Base-by-base conservation (phyloP, 2,888 invertebrate genomes). In the Ennomos quercinarius region DNA sequence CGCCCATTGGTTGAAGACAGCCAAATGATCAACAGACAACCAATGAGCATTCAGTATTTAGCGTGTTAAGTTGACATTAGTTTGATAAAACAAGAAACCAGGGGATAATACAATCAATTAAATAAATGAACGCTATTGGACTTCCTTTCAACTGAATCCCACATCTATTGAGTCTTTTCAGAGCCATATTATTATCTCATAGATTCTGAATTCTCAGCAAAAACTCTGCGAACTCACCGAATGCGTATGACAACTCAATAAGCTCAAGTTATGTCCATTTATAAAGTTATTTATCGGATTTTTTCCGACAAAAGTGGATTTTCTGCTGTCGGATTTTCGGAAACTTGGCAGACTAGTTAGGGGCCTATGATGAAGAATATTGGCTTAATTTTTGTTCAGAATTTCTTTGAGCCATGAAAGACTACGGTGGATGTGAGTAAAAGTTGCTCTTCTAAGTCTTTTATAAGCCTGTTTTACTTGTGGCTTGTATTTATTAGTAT, bases 191-290 rank as follows among this genome's bases (percentile, higher is more conserved):
- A 10, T 37, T 17, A 13, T 55, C 12, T n/a, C 54, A n/a, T 44
- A 56, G 39, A 48, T 49, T 49, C 49, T 3, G 11, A 50, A 50
- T 13, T 50, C 10, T 2, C 10, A 27, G 17, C n/a, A 37, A 41
- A 40, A 50, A 51, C 41, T 59, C 43, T 47, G 17, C 45, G 36
- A 17, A 38, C 56, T 49, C 44, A 48, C 40, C 49, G 43, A 55
- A 45, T 41, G 39, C 51, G 48, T 47, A 61, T 51, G 57, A 47
- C 57, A 63, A 59, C 51, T 61, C 51, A 55, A 66, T 63, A 57
- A 57, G 39, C 46, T 48, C 41, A 57, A 63, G 57, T 63, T 63
- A 45, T 45, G 53, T 58, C 52, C 49, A 62, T 65, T 61, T 45
- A 12, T 61, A 57, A 27, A 61, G 48, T 56, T 52, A 45, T 53